These are phyloP conservation scores for Triops cancriformis DNA, from an alignment of 1,140 invertebrate species.

Conservation along the genomic window DNA sequence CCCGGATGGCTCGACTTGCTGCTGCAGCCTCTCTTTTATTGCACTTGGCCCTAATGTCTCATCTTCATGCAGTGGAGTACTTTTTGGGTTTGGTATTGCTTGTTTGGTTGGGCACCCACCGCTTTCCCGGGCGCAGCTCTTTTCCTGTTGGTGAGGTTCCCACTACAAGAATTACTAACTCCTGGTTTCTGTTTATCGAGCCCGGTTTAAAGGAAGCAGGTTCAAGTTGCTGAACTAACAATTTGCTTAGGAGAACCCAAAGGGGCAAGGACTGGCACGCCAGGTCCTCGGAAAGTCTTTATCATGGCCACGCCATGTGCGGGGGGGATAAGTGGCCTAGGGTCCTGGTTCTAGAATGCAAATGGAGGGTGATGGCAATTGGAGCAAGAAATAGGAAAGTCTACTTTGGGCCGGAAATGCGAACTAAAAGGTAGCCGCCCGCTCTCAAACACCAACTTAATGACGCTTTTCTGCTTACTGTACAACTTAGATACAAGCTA, in stretches of 20 bases:
- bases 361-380: not conserved
- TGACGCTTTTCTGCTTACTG: not conserved
- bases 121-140: not conserved
- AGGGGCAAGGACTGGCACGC: not conserved
- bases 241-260: not conserved
- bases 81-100: no score
- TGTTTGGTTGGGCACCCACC: no score
- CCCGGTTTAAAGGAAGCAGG: not conserved
- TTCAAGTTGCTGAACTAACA: not conserved
- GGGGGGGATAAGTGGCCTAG: not conserved
- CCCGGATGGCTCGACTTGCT: no score
- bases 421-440: not conserved
- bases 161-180: not conserved
- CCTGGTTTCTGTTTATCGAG: not conserved
- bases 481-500: not conserved
- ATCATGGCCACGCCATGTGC: not conserved
- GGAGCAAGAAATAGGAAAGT: not conserved
- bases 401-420: not conserved
- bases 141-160: not conserved
- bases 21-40: no score
- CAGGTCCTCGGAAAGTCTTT: not conserved
- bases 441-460: not conserved
- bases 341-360: not conserved
- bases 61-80: no score
- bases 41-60: no score